Evolutionary conservation across 35 echinoderm and acorn worm species (phyloP).

Genomic region (Lytechinus variegatus): DNA sequence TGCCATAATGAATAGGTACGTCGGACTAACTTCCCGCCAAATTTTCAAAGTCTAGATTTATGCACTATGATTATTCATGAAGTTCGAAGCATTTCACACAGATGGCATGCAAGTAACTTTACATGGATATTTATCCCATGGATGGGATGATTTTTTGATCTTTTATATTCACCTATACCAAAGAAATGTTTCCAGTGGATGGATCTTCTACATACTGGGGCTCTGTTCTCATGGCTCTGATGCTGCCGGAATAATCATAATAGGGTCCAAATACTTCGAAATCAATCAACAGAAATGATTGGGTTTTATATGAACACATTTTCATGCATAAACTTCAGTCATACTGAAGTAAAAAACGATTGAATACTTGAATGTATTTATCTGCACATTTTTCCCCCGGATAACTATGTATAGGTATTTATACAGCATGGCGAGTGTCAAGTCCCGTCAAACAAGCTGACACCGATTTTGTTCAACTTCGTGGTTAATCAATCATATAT

Average conservation of each 20-base stretch:
- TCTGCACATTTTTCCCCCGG: too few species aligned
- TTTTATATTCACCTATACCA: background rate
- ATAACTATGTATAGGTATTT: too few species aligned
- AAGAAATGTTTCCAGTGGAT: background rate
- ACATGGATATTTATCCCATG: background rate
- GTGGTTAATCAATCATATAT: background rate
- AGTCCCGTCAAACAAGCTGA: background rate
- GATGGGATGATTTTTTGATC: background rate
- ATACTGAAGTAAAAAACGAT: too few species aligned
- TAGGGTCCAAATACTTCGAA: too few species aligned
- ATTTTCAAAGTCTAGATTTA: background rate
- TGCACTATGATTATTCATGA: conserved; percentile 1
- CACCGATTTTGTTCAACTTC: background rate
- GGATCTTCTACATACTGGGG: too few species aligned
- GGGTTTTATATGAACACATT: too few species aligned
- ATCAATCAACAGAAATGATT: too few species aligned
- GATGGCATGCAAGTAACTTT: background rate
- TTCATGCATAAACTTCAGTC: too few species aligned
- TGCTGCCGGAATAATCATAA: too few species aligned
- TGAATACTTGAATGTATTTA: too few species aligned
- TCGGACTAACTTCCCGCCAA: background rate
- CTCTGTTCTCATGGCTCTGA: too few species aligned
- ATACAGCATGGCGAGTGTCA: too few species aligned
- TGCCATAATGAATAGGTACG: background rate
- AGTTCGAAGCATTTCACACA: background rate